Base-by-base conservation (phyloP, 1,140 invertebrate species). In the Aporrectodea caliginosa region DNA sequence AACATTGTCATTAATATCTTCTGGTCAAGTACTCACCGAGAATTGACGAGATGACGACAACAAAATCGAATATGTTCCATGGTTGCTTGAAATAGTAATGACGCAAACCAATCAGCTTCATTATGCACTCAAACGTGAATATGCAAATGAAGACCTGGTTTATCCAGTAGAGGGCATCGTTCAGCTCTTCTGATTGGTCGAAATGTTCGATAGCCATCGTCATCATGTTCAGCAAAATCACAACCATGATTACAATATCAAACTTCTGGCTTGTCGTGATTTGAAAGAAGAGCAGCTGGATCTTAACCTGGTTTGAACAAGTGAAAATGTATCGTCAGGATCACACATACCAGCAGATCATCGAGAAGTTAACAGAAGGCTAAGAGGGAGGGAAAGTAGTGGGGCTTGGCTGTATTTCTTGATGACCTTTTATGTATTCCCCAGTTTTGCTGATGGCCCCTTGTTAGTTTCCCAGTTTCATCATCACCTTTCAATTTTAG, bases 31-130 rank as follows among this genome's bases (percentile, higher is more conserved):
- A 83, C 85, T 84, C 83, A 88, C 87, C 86, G 81, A 88, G 80
- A 90, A 99, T 96, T 88, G 97, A 98, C 89, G 98, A 93, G 91
- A 97, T 96, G 86, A 99, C 97, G 88, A 99, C 96, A 86, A 98
- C 94, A 91, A 98, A 97, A 92, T 99, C 97, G 91, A 99, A 99
- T 84, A 98, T 92, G 91, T 99, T 99, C 97, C 97, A 99, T 80
- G 97, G 96, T 90, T 98, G 95, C 89, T 95, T 96, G 91, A 99
- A 98, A 91, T 98, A 99, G 91, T 98, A 94, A 90, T 95, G 96
- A 85, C 97, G 92, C 84, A 98, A 92, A 80, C 95, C 96, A 89
- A 98, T 95, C 86, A 98, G 93, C 92, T 99, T 99, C 90, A 98
- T 92, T 86, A 97, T 91, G 91, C 96, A 98, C 92, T 99, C 97